Conservation (phyloP, 2,113 vertebrate genomes). For the Vidua macroura region DNA sequence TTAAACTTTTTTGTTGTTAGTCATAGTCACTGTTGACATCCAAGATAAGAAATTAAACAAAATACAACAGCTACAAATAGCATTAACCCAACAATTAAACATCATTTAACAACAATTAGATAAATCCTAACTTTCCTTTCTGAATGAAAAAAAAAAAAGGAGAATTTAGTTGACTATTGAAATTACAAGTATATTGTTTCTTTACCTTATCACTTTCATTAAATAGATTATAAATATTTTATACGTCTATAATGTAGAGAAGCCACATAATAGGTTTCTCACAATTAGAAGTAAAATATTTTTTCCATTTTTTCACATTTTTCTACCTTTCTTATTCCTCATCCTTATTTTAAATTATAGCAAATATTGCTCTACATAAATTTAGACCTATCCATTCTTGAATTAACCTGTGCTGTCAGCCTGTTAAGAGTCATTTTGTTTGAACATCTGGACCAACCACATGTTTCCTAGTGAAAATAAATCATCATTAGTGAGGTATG, state of each 20-base stretch:
- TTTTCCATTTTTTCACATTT: neutral
- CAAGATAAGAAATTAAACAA: neutral
- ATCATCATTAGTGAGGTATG: slow-evolving; percentile 41
- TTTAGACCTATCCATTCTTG: slow-evolving; percentile 49
- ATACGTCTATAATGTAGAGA: neutral
- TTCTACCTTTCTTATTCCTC: neutral
- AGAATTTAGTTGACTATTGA: neutral
- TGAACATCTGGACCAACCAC: slow-evolving; percentile 71
- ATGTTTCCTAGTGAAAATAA: slow-evolving; percentile 59
- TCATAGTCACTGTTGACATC: neutral
- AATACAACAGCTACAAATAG: neutral
- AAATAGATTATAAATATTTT: neutral
- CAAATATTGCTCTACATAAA: slow-evolving; percentile 30
- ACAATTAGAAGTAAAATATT: neutral
- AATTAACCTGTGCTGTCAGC: slow-evolving; percentile 60
- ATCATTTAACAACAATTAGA: neutral
- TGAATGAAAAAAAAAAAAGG: neutral
- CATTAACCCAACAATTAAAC: neutral
- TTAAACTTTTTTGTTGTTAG: neutral
- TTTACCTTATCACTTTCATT: neutral
- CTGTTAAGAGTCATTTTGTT: slow-evolving; percentile 56
- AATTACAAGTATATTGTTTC: neutral
- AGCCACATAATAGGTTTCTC: neutral
- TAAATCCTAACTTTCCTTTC: neutral
- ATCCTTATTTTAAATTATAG: slow-evolving; percentile 40